Base-by-base conservation (phyloP, 1,140 invertebrate species). In the Pseudoatta argentina region DNA sequence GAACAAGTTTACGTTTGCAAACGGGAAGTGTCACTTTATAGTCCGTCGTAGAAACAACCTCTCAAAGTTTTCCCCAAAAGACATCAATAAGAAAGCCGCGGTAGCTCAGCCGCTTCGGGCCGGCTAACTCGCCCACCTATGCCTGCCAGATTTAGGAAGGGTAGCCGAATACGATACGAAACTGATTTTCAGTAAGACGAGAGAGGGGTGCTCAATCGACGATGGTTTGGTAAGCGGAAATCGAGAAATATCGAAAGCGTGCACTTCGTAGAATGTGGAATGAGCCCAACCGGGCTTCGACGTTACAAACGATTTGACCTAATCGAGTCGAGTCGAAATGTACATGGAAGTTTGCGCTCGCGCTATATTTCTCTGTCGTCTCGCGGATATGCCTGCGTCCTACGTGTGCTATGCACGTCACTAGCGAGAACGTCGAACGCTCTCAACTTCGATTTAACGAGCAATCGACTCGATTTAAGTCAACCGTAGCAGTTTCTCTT, bases 211-310 rank as follows among this genome's bases (percentile, higher is more conserved):
- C 85, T 86, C 75, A 67, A 81, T 86, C 76, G 85, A 78, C 64
- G 73, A 86, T 77, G 91, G 85, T 83, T 76, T 14, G 34, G 88
- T 81, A 64, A 79, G 75, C 82, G 88, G 89, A 18, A 83, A 73
- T 57, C 53, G 67, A 89, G 88, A 94, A 93, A 93, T 93, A 94
- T 94, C 89, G 92, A 92, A 90, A 93, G 89, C 85, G 90, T 76
- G 88, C 86, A 89, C 91, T 89, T 93, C 92, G 91, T 53, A 91
- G 94, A 94, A 94, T 94, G 94, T 93, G 77, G 89, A 94, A 95
- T 93, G 89, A 92, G 81, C 86, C 88, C 48, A 34, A 27, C 63
- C 21, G 66, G 89, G 87, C 86, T 78, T n/a, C 87, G 88, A 90
- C 91, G 91, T 89, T 88, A 91, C 86, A 92, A 89, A 89, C 88